A percentile compares a stretch with the other conserved stretches of the same genome.
Evolutionary conservation across 2,888 invertebrate genomes (phyloP).

Genomic region (Cistogaster globosa): DNA sequence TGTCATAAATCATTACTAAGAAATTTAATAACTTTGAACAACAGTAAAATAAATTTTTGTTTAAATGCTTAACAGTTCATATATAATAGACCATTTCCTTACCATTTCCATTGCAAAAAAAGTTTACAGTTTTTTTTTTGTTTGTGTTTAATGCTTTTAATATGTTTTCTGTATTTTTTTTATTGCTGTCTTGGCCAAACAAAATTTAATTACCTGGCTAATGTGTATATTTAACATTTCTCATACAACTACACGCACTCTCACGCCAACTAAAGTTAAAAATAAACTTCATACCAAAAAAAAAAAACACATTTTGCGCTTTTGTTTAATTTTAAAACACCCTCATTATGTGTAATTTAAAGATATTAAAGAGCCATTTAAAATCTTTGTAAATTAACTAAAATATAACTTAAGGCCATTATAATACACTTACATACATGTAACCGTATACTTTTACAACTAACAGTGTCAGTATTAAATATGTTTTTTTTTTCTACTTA

Average conservation of each 20-base stretch:
- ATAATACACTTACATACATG: constrained; percentile 3
- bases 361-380: constrained; percentile 69
- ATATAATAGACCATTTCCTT: constrained; percentile 52
- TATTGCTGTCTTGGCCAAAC: constrained; percentile 37
- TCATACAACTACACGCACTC: constrained; percentile 24
- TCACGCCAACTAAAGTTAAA: constrained; percentile 9
- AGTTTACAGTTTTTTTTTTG: constrained; percentile 17
- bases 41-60: neutral
- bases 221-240: constrained; percentile 58
- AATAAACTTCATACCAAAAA: neutral
- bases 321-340: constrained; percentile 60
- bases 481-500: neutral
- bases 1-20: too few species aligned
- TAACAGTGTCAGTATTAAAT: constrained; percentile 18
- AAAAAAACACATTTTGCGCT: constrained; percentile 33
- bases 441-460: neutral
- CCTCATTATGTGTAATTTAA: constrained; percentile 70
- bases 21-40: neutral
- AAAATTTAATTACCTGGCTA: constrained; percentile 62
- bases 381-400: constrained; percentile 69
- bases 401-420: constrained; percentile 66
- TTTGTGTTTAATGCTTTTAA: neutral
- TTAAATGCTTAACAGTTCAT: constrained; percentile 13
- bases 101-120: neutral
- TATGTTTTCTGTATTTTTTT: neutral